phyloP scores from a whole-genome alignment of 2,888 invertebrate species.

The Andrena marginata region DNA sequence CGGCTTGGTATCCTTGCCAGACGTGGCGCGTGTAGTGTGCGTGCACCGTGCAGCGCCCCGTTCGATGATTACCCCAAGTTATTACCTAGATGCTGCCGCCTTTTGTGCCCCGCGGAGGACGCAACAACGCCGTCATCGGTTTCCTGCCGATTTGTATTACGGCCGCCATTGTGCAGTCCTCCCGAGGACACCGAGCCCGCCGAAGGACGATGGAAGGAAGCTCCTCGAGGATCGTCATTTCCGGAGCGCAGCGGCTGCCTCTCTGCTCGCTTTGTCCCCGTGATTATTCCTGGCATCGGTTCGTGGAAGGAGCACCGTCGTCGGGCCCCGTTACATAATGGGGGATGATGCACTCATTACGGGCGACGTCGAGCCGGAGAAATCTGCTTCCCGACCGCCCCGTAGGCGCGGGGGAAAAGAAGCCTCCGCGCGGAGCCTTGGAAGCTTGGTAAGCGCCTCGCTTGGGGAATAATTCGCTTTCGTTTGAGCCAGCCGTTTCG shows the following conservation, averaged over 20 bases:
- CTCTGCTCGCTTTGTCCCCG: conserved; percentile 64
- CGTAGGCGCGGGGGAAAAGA: not conserved
- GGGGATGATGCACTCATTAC: conserved; percentile 67
- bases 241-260: conserved; percentile 52
- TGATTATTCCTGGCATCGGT: conserved; percentile 70
- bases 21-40: conserved; percentile 11
- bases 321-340: conserved; percentile 53
- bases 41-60: conserved; percentile 38
- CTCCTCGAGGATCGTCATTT: conserved; percentile 70
- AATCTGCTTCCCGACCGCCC: conserved; percentile 47
- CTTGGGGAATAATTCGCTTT: conserved; percentile 27
- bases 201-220: conserved; percentile 58
- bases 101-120: conserved; percentile 71
- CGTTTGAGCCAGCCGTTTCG: not conserved
- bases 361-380: conserved; percentile 48
- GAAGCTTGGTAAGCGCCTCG: not conserved
- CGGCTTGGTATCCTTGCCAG: conserved; percentile 31
- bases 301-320: conserved; percentile 60
- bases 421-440: not conserved
- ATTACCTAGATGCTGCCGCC: conserved; percentile 75
- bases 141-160: conserved; percentile 66
- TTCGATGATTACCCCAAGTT: conserved; percentile 81
- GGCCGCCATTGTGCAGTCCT: conserved; percentile 58
- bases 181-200: conserved; percentile 42
- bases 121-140: conserved; percentile 57